These are phyloP conservation scores for Gambusia yucatana DNA, from an alignment of 2,797 vertebrate species.

Conservation along the genomic window DNA sequence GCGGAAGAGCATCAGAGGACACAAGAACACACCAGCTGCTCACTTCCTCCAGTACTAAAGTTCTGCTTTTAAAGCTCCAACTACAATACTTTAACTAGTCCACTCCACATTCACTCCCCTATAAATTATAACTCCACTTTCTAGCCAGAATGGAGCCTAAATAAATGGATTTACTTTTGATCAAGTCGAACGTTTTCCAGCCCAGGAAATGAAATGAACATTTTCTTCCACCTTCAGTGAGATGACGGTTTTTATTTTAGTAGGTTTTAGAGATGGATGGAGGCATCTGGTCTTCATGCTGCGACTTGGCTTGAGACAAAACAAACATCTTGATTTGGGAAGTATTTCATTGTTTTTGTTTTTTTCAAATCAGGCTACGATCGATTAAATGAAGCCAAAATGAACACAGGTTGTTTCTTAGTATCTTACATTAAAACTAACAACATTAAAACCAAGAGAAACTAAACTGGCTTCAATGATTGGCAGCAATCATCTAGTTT, in stretches of 20 bases:
- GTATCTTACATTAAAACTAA: too few species aligned
- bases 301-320: background rate
- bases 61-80: background rate
- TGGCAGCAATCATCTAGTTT: background rate
- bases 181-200: background rate
- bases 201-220: background rate
- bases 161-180: background rate
- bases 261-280: background rate
- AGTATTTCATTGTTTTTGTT: background rate
- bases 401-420: background rate
- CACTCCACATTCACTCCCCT: background rate
- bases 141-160: background rate
- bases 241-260: background rate
- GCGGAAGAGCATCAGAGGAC: slow-evolving; percentile 37
- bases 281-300: background rate
- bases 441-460: background rate
- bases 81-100: background rate
- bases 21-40: background rate
- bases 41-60: background rate
- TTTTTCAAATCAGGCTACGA: background rate
- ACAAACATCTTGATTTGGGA: background rate
- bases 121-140: background rate
- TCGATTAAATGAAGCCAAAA: background rate
- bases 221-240: background rate
- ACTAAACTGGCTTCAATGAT: background rate